Evolutionary conservation across 2,113 vertebrate species (phyloP).

Genomic region (Rhinolophus sinicus): DNA sequence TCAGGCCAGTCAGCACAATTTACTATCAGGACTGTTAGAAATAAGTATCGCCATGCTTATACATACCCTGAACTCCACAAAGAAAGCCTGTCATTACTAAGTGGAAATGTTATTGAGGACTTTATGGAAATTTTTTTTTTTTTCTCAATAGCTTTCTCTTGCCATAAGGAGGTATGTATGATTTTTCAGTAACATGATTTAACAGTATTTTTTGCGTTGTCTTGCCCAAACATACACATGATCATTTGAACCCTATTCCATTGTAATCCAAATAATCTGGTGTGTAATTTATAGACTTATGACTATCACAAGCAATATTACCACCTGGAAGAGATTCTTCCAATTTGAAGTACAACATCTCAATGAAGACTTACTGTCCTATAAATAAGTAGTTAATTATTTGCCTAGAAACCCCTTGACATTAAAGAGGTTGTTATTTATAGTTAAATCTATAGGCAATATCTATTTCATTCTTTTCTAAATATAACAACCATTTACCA

Average conservation of each 20-base stretch:
- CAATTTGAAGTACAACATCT: neutral
- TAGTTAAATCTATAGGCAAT: conserved; percentile 65
- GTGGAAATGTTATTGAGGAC: neutral
- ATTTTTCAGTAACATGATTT: neutral
- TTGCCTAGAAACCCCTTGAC: conserved; percentile 46
- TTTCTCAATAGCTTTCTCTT: neutral
- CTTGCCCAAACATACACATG: neutral
- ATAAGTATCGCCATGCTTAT: neutral
- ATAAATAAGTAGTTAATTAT: conserved; percentile 47
- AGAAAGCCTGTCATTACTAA: neutral
- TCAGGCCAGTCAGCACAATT: neutral
- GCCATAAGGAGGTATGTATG: neutral
- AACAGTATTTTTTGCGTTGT: neutral
- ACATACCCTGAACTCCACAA: neutral
- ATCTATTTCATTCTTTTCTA: conserved; percentile 55
- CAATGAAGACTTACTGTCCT: conserved; percentile 61
- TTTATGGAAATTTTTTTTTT: neutral
- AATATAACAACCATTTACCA: conserved; percentile 76
- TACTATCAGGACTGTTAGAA: neutral
- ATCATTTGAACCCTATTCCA: neutral
- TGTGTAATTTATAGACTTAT: neutral
- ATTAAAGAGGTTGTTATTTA: conserved; percentile 63
- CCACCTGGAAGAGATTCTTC: neutral
- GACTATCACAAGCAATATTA: neutral
- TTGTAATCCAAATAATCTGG: neutral